These are phyloP conservation scores for Clarias macrocephalus DNA, from an alignment of 2,113 vertebrate species.

Conservation along the genomic window DNA sequence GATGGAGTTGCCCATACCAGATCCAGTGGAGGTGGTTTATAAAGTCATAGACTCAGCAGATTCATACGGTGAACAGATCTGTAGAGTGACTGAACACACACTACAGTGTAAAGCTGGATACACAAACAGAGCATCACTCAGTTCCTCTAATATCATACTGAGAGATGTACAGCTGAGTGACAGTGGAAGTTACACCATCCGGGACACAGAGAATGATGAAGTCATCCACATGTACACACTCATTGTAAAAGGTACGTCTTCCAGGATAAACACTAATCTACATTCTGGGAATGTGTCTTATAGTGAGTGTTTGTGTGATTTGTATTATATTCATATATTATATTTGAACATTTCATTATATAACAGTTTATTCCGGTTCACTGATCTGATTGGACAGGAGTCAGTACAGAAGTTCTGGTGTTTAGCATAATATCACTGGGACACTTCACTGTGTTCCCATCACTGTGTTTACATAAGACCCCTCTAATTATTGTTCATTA, in stretches of 20 bases:
- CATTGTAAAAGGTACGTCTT: neutral
- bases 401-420: too few species aligned
- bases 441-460: too few species aligned
- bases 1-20: neutral
- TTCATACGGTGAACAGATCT: neutral
- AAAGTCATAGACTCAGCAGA: neutral
- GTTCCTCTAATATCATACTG: neutral
- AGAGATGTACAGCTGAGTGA: neutral
- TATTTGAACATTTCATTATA: too few species aligned
- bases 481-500: too few species aligned
- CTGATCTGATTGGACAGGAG: too few species aligned
- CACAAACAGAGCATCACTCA: neutral
- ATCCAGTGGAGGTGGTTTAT: slow-evolving; percentile 6
- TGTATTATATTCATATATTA: too few species aligned
- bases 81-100: neutral
- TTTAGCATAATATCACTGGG: too few species aligned
- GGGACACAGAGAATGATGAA: neutral
- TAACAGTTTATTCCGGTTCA: too few species aligned
- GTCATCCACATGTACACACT: neutral
- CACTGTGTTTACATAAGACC: too few species aligned
- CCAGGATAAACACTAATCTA: too few species aligned
- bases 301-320: too few species aligned
- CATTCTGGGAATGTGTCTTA: too few species aligned
- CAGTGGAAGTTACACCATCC: neutral
- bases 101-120: neutral